These are phyloP conservation scores for Andrena fulva DNA, from an alignment of 2,888 invertebrate genomes.

Conservation along the genomic window DNA sequence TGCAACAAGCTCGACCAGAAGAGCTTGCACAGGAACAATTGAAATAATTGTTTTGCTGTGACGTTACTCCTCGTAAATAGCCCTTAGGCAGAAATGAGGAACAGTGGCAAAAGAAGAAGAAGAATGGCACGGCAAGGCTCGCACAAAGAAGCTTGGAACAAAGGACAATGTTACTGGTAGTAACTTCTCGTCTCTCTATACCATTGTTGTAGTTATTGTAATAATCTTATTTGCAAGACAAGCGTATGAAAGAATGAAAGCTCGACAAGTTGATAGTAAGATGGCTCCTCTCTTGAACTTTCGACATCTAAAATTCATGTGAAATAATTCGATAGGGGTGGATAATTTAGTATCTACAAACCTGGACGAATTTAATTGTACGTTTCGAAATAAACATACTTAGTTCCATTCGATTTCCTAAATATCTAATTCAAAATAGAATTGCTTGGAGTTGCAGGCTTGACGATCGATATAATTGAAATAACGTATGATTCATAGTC, in stretches of 20 bases:
- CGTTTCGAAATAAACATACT: too few species aligned
- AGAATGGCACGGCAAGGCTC: constrained; percentile 7
- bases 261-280: neutral
- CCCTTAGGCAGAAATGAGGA: constrained; percentile 3
- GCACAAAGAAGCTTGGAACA: constrained; percentile 16
- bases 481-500: too few species aligned
- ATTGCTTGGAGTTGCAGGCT: too few species aligned
- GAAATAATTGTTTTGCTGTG: constrained; percentile 43
- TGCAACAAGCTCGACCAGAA: constrained; percentile 16
- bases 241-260: neutral
- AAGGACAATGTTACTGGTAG: constrained; percentile 16
- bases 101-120: neutral
- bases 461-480: too few species aligned
- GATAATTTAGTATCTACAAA: too few species aligned
- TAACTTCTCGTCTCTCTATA: constrained; percentile 6
- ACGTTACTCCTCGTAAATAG: constrained; percentile 22
- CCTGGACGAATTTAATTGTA: too few species aligned
- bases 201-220: constrained; percentile 5
- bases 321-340: too few species aligned
- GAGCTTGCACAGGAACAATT: constrained; percentile 21
- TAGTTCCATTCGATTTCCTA: too few species aligned
- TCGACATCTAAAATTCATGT: neutral
- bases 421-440: too few species aligned
- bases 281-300: neutral
- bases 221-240: constrained; percentile 8